Percentiles rank a stretch among this genome's conserved stretches.
Conservation (phyloP, 2,888 invertebrate genomes). For the Atherix ibis region DNA sequence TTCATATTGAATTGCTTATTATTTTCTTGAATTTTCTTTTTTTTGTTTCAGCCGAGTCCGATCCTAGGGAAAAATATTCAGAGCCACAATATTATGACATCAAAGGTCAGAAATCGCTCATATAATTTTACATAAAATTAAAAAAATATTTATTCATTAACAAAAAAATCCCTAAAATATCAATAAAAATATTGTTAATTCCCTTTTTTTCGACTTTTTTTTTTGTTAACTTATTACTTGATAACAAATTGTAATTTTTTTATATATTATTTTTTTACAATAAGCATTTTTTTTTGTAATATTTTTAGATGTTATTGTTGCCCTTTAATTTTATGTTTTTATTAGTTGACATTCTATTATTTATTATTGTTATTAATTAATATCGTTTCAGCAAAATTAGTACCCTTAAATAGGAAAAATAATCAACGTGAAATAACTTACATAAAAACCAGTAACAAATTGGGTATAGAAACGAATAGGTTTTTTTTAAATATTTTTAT, state of each 20-base stretch:
- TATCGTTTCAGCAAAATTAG: too few species aligned
- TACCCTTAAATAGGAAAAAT: too few species aligned
- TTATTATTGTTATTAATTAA: too few species aligned
- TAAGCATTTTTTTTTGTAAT: too few species aligned
- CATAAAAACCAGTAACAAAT: too few species aligned
- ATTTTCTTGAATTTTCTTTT: constrained; percentile 10
- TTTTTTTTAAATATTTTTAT: too few species aligned
- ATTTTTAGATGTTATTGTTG: too few species aligned
- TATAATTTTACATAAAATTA: constrained; percentile 2
- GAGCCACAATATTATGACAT: constrained; percentile 24
- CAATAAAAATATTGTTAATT: neutral
- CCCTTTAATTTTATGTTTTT: too few species aligned
- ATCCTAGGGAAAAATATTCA: constrained; percentile 22
- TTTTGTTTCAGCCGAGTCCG: constrained; percentile 24
- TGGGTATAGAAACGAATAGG: too few species aligned
- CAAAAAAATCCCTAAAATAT: neutral
- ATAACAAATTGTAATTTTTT: neutral
- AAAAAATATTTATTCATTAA: constrained; percentile 2
- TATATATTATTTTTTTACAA: neutral
- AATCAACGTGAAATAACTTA: too few species aligned
- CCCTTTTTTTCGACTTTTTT: neutral
- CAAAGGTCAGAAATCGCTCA: constrained; percentile 22
- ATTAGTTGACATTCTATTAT: too few species aligned
- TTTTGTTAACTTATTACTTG: neutral
- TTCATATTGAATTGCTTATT: neutral